Percentiles rank a stretch among this genome's conserved stretches.
These are phyloP conservation scores for Platyrinchus mystaceus DNA, from an alignment of 2,797 vertebrate species.

Conservation along the genomic window DNA sequence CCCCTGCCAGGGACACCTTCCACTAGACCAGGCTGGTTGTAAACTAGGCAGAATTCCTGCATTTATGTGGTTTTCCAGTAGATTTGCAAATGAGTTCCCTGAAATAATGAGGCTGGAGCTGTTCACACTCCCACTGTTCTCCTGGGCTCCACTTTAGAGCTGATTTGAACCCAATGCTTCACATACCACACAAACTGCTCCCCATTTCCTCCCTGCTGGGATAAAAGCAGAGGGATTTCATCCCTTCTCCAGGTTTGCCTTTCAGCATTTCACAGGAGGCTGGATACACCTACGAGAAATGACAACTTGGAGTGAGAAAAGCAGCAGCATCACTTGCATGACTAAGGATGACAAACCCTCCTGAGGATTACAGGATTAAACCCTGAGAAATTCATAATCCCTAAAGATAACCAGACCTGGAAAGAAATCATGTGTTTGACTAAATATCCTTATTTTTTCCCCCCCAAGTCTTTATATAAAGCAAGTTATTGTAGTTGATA, in stretches of 20 bases:
- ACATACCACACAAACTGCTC: not conserved
- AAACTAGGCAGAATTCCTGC: not conserved
- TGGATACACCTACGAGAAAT: not conserved
- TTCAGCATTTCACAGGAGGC: not conserved
- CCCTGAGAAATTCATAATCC: not conserved
- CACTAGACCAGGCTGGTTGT: not conserved
- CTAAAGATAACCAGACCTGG: not conserved
- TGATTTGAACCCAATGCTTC: not conserved
- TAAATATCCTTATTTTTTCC: not conserved
- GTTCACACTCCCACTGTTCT: not conserved
- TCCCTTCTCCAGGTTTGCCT: not conserved
- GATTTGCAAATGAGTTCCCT: not conserved
- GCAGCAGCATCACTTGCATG: rapidly evolving
- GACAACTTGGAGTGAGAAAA: not conserved
- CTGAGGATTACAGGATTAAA: not conserved
- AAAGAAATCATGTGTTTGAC: not conserved
- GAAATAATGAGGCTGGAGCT: not conserved
- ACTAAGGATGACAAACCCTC: not conserved
- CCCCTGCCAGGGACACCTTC: not conserved
- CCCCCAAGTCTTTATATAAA: not conserved
- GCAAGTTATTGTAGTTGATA: rapidly evolving
- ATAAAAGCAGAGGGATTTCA: not conserved
- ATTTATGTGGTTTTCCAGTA: not conserved
- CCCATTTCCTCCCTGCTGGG: not conserved
- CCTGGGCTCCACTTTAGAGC: not conserved